Percentiles rank a stretch among this genome's conserved stretches.
phyloP scores from a whole-genome alignment of 2,888 invertebrate genomes.

The Hypomecis atomaria region DNA sequence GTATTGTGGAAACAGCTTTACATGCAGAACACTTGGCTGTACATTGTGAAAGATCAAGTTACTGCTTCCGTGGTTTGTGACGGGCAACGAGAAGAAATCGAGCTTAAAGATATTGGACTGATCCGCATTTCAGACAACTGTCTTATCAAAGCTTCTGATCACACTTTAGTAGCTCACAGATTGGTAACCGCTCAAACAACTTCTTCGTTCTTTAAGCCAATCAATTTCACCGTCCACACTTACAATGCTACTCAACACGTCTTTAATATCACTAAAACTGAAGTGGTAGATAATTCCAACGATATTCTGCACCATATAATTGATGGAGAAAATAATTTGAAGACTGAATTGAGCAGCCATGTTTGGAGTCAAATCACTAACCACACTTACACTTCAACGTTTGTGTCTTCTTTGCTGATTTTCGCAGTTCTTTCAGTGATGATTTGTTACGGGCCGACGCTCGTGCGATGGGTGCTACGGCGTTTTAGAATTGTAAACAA shows the following conservation, averaged over 20 bases:
- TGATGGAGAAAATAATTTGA: not conserved
- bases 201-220: not conserved
- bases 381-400: not conserved
- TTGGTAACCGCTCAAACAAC: not conserved
- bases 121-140: not conserved
- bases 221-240: not conserved
- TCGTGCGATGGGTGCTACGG: not conserved
- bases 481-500: not conserved
- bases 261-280: not conserved
- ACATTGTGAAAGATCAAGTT: not conserved
- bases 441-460: not conserved
- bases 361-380: not conserved
- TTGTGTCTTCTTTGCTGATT: not conserved
- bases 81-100: not conserved
- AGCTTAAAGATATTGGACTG: not conserved
- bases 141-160: not conserved
- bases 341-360: not conserved
- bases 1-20: not conserved
- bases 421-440: not conserved
- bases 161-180: not conserved
- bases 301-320: not conserved
- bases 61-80: not conserved
- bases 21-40: slow-evolving; percentile 5
- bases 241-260: not conserved
- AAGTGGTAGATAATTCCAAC: not conserved